These are phyloP conservation scores for Talpa occidentalis DNA, from an alignment of 2,113 vertebrate genomes.

Conservation along the genomic window DNA sequence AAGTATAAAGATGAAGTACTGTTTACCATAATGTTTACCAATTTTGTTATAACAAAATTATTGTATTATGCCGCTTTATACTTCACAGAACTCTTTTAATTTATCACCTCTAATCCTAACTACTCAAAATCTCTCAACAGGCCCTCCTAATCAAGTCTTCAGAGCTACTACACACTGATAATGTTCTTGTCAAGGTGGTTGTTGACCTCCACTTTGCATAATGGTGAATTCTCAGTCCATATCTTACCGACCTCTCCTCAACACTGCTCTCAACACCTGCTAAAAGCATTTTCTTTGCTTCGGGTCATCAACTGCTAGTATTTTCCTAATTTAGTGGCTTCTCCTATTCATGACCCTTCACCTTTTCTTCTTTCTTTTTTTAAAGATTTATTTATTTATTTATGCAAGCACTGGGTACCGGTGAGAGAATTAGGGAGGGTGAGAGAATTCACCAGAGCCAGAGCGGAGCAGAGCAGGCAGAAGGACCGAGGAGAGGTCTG, in stretches of 20 bases:
- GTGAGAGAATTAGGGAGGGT: no score
- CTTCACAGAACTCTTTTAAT: background rate
- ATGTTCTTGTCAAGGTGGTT: background rate
- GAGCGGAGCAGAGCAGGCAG: no score
- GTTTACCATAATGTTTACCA: background rate
- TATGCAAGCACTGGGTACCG: no score
- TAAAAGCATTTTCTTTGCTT: conserved; percentile 49
- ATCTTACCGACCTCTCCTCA: background rate
- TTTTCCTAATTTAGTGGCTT: background rate
- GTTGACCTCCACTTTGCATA: background rate
- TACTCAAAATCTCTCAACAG: background rate
- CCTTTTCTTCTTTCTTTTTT: conserved; percentile 10
- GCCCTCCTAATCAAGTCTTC: background rate
- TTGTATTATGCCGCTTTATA: background rate
- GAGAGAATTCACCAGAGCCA: no score
- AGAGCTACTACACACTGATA: background rate
- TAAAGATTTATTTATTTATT: no score
- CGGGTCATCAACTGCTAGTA: background rate
- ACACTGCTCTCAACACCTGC: background rate
- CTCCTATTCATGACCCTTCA: background rate
- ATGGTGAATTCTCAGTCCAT: background rate
- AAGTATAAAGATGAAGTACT: conserved; percentile 21
- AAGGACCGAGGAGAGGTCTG: no score
- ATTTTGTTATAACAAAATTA: conserved; percentile 26
- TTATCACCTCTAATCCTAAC: conserved; percentile 28